These are phyloP conservation scores for Apus apus DNA, from an alignment of 2,113 vertebrate species.

Conservation along the genomic window DNA sequence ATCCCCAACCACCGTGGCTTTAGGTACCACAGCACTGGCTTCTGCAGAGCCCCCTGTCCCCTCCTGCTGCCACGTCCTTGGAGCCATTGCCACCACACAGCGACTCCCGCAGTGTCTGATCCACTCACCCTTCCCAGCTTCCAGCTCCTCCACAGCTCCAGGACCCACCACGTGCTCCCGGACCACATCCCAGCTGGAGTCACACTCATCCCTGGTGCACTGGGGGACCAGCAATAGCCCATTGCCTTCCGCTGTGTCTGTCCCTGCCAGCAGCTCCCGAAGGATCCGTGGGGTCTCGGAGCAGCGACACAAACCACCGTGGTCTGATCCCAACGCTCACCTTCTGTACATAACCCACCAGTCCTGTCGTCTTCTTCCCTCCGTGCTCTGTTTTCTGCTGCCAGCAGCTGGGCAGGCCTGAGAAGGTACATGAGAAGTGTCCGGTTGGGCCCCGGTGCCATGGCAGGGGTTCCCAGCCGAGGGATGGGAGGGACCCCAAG, in stretches of 20 bases:
- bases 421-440: background rate
- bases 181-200: background rate
- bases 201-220: background rate
- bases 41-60: background rate
- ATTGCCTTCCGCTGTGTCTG: rapidly evolving
- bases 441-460: rapidly evolving
- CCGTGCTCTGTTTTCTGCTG: background rate
- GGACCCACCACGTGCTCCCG: background rate
- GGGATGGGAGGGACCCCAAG: background rate
- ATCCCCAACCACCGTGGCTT: background rate
- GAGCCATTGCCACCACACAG: background rate
- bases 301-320: background rate
- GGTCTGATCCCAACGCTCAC: rapidly evolving
- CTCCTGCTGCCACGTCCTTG: background rate
- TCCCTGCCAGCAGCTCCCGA: background rate
- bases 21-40: background rate
- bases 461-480: rapidly evolving
- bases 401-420: background rate
- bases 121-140: background rate
- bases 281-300: background rate
- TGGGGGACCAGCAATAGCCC: background rate
- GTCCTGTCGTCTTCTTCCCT: background rate
- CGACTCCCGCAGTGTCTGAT: rapidly evolving
- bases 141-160: background rate
- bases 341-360: background rate